These are phyloP conservation scores for Apocrypta bakeri DNA, from an alignment of 1,140 invertebrate genomes.

Conservation along the genomic window DNA sequence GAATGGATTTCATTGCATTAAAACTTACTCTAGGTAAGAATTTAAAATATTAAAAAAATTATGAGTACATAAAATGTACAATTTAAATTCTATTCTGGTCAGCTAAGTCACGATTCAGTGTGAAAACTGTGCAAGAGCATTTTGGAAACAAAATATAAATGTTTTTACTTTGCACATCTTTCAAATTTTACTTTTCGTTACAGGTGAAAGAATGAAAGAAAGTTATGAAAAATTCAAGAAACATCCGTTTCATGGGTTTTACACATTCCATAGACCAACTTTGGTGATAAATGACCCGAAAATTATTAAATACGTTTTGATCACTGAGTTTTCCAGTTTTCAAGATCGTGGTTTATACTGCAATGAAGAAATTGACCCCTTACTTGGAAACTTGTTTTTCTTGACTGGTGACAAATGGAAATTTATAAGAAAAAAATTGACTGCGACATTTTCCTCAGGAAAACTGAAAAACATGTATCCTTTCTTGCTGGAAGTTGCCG, in stretches of 20 bases:
- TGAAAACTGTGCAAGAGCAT: no score
- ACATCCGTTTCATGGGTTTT: constrained; percentile 19
- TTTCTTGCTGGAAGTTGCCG: constrained; percentile 70
- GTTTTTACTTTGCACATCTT: no score
- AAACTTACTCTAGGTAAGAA: no score
- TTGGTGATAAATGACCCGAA: constrained; percentile 21
- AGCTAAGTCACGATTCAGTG: no score
- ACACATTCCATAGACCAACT: not conserved
- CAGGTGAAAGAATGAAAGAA: not conserved
- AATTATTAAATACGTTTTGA: not conserved
- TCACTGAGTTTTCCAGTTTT: constrained; percentile 73
- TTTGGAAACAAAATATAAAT: no score
- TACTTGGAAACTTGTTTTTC: constrained; percentile 66
- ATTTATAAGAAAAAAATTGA: constrained; percentile 72
- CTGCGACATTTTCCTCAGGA: constrained; percentile 76
- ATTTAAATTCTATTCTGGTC: no score
- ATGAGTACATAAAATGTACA: no score
- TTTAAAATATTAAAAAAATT: no score
- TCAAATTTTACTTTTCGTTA: not conserved
- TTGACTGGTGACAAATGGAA: constrained; percentile 60
- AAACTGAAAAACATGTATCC: constrained; percentile 77
- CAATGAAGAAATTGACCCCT: constrained; percentile 68
- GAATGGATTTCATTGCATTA: no score
- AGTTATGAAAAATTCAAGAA: constrained; percentile 15
- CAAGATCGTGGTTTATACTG: constrained; percentile 70